phyloP scores from a whole-genome alignment of 2,888 invertebrate species.

The Palloptera scutellata region DNA sequence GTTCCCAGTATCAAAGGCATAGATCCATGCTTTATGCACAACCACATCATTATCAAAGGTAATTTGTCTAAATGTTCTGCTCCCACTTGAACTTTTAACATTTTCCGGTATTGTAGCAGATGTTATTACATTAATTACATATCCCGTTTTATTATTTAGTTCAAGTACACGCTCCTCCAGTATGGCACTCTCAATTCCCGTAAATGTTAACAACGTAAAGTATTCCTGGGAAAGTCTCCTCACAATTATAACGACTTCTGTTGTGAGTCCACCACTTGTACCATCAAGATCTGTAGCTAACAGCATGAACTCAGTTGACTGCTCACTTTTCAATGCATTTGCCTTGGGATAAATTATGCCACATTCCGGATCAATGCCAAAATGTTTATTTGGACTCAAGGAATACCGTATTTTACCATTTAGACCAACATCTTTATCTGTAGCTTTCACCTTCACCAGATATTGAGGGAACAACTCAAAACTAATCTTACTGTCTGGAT shows the following conservation, averaged over 20 bases:
- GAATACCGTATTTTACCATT: slow-evolving; percentile 47
- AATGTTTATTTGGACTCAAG: slow-evolving; percentile 43
- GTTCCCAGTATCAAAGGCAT: slow-evolving; percentile 38
- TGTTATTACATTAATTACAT: slow-evolving; percentile 33
- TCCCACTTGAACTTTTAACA: background rate
- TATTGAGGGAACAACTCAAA: slow-evolving; percentile 44
- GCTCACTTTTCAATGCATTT: slow-evolving; percentile 32
- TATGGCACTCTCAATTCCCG: slow-evolving; percentile 20
- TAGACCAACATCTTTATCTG: slow-evolving; percentile 45
- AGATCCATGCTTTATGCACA: slow-evolving; percentile 46
- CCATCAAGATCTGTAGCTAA: slow-evolving; percentile 49
- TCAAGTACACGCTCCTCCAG: slow-evolving; percentile 32
- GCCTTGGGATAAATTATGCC: slow-evolving; percentile 48
- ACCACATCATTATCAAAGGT: background rate
- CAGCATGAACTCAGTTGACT: slow-evolving; percentile 40
- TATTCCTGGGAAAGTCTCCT: slow-evolving; percentile 38
- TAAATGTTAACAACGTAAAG: slow-evolving; percentile 42
- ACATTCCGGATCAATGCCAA: slow-evolving; percentile 44
- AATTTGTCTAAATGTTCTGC: background rate
- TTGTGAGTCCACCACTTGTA: slow-evolving; percentile 36
- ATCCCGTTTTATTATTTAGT: slow-evolving; percentile 29
- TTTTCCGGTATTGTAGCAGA: slow-evolving; percentile 33
- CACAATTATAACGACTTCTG: slow-evolving; percentile 38
- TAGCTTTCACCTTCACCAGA: slow-evolving; percentile 44
- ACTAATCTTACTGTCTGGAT: slow-evolving; percentile 42